Percentiles rank a stretch among this genome's conserved stretches.
These are phyloP conservation scores for Leptosomus discolor DNA, from an alignment of 2,113 vertebrate species.

Conservation along the genomic window DNA sequence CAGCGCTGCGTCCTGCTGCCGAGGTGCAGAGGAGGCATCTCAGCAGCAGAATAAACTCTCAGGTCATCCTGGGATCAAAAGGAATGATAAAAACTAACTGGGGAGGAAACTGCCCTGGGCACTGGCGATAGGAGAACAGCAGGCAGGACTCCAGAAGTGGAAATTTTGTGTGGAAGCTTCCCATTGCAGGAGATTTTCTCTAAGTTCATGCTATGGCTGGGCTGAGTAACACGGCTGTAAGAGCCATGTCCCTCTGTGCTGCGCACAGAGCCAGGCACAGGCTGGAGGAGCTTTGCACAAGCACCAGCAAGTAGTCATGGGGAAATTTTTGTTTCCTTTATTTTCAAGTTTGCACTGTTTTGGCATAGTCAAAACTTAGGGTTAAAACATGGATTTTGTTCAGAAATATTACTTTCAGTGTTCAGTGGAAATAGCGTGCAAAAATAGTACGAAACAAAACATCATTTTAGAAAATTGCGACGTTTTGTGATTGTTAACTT, in stretches of 20 bases:
- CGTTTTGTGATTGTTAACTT: background rate
- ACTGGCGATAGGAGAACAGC: background rate
- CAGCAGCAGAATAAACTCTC: background rate
- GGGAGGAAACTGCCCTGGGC: background rate
- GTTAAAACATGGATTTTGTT: background rate
- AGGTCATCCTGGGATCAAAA: background rate
- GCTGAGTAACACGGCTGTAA: background rate
- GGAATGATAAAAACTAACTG: background rate
- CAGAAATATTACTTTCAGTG: background rate
- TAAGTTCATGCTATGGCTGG: rapidly evolving
- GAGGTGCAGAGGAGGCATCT: background rate
- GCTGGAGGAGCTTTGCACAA: background rate
- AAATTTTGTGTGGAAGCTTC: background rate
- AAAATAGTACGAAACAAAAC: background rate
- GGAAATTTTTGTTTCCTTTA: background rate
- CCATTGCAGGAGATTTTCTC: background rate
- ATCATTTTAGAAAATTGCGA: background rate
- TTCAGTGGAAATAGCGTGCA: background rate
- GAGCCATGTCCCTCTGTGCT: background rate
- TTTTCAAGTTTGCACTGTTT: background rate
- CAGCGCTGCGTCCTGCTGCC: rapidly evolving
- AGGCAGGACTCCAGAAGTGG: background rate
- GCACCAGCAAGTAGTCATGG: background rate
- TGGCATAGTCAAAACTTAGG: background rate
- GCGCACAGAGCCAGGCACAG: rapidly evolving